Evolutionary conservation across 2,113 vertebrate species (phyloP).

Genomic region (Pristiophorus japonicus): DNA sequence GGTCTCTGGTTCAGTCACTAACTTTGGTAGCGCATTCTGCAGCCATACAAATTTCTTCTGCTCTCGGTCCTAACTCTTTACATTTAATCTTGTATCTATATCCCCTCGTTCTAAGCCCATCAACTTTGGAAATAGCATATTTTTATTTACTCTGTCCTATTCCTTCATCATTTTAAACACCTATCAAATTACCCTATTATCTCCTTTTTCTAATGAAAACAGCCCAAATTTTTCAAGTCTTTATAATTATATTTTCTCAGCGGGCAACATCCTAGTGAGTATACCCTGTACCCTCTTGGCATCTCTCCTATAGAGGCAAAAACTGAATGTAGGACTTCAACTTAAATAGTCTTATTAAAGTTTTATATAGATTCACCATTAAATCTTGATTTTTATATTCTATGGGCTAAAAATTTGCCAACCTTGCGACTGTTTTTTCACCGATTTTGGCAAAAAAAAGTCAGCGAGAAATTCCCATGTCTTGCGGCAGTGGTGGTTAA

Average conservation of each 20-base stretch:
- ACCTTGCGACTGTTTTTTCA: too few species aligned
- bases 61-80: background rate
- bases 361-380: background rate
- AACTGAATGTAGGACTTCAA: background rate
- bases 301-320: background rate
- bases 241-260: background rate
- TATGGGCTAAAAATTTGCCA: too few species aligned
- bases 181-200: background rate
- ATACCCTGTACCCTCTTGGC: background rate
- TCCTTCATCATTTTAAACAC: background rate
- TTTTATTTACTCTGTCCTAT: background rate
- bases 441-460: too few species aligned
- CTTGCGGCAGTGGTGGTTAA: too few species aligned
- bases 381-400: background rate
- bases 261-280: background rate
- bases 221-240: background rate
- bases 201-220: background rate
- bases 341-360: background rate
- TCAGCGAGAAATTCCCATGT: too few species aligned
- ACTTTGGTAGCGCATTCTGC: background rate
- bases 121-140: background rate
- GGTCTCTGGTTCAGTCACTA: background rate
- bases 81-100: background rate
- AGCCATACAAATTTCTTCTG: background rate
- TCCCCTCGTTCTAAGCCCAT: background rate